Conservation (phyloP, 2,888 invertebrate species). For the Brenthis daphne region DNA sequence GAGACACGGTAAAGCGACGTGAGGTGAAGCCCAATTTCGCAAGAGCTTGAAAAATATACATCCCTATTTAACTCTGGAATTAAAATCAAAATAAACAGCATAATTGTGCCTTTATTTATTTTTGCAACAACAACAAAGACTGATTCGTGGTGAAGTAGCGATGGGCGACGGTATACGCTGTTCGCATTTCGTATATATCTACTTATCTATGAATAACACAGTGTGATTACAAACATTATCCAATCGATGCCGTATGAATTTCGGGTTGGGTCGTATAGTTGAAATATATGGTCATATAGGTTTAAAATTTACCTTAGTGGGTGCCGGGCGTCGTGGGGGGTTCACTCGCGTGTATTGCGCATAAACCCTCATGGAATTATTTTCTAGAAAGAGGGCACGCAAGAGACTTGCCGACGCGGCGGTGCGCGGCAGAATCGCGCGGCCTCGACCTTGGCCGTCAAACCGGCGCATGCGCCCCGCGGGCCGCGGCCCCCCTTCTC, state of each 20-base stretch:
- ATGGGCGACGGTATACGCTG: slow-evolving; percentile 20
- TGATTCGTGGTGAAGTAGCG: slow-evolving; percentile 25
- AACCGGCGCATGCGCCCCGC: slow-evolving; percentile 80
- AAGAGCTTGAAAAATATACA: slow-evolving; percentile 42
- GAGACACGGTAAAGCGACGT: slow-evolving; percentile 54
- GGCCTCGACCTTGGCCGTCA: slow-evolving; percentile 82
- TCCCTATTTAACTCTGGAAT: slow-evolving; percentile 16
- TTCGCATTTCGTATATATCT: slow-evolving; percentile 23
- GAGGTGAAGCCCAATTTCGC: slow-evolving; percentile 62
- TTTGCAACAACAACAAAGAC: slow-evolving; percentile 18
- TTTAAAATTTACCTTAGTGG: slow-evolving; percentile 54
- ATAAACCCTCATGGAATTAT: slow-evolving; percentile 57
- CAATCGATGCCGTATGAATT: slow-evolving; percentile 23
- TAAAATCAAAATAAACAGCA: slow-evolving; percentile 17
- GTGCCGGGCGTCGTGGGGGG: slow-evolving; percentile 33
- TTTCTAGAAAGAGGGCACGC: slow-evolving; percentile 66
- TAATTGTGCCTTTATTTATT: slow-evolving; percentile 17
- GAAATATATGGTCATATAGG: slow-evolving; percentile 10
- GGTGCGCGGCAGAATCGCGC: slow-evolving; percentile 78
- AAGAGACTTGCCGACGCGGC: slow-evolving; percentile 73
- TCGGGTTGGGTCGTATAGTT: slow-evolving; percentile 2
- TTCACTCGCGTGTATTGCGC: slow-evolving; percentile 69
- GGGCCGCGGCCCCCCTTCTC: slow-evolving; percentile 44
- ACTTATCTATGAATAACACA: slow-evolving; percentile 36
- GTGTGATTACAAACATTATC: slow-evolving; percentile 38